Evolutionary conservation across 1,140 invertebrate genomes (phyloP).

Genomic region (Lordiphosa stackelbergi): DNA sequence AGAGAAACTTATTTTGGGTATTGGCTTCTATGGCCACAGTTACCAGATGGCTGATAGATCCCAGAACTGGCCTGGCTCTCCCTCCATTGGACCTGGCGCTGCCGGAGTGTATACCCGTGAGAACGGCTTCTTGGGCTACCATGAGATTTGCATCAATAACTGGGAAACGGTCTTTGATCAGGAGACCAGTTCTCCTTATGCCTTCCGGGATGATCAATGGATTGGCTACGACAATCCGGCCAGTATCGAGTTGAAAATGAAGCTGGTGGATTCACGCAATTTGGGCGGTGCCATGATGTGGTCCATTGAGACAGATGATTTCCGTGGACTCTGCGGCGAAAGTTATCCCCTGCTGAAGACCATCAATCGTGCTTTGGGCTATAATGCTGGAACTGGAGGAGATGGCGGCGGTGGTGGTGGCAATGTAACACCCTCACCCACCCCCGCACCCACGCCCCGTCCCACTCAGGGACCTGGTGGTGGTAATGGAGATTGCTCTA

Average conservation of each 20-base stretch:
- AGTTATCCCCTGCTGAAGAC: constrained; percentile 77
- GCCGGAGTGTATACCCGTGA: constrained; percentile 84
- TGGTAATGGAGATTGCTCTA: constrained; percentile 23
- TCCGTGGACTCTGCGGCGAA: constrained; percentile 81
- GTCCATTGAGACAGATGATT: constrained; percentile 88
- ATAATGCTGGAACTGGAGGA: constrained; percentile 13
- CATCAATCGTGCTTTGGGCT: constrained; percentile 48
- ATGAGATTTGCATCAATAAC: constrained; percentile 80
- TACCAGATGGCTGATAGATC: constrained; percentile 80
- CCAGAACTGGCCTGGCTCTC: constrained; percentile 78
- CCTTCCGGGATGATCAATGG: constrained; percentile 76
- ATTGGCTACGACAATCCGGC: constrained; percentile 75
- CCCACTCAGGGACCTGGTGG: constrained; percentile 13
- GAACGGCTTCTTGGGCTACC: constrained; percentile 86
- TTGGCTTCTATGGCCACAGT: constrained; percentile 83
- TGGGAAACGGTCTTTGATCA: constrained; percentile 52
- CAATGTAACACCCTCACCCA: constrained; percentile 22
- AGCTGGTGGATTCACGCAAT: constrained; percentile 76
- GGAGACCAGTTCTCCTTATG: constrained; percentile 52
- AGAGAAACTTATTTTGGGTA: constrained; percentile 82
- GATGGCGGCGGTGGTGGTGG: constrained; percentile 6
- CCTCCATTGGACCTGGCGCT: constrained; percentile 79
- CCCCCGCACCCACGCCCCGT: constrained; percentile 5
- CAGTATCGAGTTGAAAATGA: constrained; percentile 73
- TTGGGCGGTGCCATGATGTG: constrained; percentile 88